Percentiles rank a stretch among this genome's conserved stretches.
Evolutionary conservation across 2,888 invertebrate genomes (phyloP).

Genomic region (Dryobota labecula): DNA sequence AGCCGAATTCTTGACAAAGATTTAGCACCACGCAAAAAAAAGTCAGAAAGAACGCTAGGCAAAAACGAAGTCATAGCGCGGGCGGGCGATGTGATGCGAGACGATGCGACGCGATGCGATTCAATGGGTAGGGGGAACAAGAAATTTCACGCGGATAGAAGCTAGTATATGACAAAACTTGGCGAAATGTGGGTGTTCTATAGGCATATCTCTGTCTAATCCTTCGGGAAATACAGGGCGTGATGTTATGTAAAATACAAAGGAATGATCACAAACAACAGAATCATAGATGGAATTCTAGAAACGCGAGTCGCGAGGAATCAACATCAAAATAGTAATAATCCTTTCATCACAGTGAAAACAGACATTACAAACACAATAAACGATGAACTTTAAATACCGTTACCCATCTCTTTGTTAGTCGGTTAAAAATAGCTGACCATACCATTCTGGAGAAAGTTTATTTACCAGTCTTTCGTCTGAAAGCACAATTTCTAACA

Average conservation of each 20-base stretch:
- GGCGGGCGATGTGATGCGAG: no score
- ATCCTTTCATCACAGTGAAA: conserved; percentile 32
- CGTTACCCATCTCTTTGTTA: conserved; percentile 37
- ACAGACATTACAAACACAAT: conserved; percentile 33
- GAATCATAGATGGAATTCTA: background rate
- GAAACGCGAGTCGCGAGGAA: background rate
- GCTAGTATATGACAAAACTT: no score
- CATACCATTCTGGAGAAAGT: conserved; percentile 26
- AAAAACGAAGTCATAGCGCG: no score
- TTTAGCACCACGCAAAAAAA: no score
- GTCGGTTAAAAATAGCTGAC: conserved; percentile 40
- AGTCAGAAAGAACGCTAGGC: no score
- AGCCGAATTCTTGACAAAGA: no score
- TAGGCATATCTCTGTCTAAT: no score
- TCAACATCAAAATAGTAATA: conserved; percentile 17
- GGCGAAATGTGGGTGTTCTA: background rate
- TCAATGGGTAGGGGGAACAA: no score
- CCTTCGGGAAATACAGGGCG: no score
- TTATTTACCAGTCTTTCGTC: conserved; percentile 46
- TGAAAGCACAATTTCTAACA: conserved; percentile 29
- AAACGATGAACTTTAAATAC: conserved; percentile 14
- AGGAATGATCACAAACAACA: background rate
- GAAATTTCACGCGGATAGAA: no score
- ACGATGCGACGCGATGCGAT: no score
- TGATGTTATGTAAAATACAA: background rate